phyloP scores from a whole-genome alignment of 2,797 vertebrate species.

The Pelobates cultripes region DNA sequence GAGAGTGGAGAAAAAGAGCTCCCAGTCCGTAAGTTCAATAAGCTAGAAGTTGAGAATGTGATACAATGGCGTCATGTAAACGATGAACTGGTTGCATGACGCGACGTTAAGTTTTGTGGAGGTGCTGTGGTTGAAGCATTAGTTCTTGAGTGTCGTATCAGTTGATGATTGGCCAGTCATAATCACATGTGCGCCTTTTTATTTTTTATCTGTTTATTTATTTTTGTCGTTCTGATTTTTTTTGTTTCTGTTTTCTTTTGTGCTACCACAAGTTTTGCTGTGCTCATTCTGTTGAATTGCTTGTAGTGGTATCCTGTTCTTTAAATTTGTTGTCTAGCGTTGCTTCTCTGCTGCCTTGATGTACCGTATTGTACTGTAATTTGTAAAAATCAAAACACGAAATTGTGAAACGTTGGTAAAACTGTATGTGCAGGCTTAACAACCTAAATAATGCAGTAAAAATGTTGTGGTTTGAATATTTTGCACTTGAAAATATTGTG shows the following conservation, averaged over 20 bases:
- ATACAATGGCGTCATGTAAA: slow-evolving; percentile 84
- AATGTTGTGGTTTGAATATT: slow-evolving; percentile 73
- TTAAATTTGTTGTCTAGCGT: slow-evolving; percentile 62
- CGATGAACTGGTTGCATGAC: slow-evolving; percentile 84
- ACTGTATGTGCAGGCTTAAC: slow-evolving; percentile 60
- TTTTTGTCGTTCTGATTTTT: slow-evolving; percentile 59
- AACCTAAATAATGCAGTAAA: slow-evolving; percentile 58
- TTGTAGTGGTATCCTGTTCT: slow-evolving; percentile 70
- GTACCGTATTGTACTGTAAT: slow-evolving; percentile 71
- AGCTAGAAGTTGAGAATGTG: slow-evolving; percentile 82
- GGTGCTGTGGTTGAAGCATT: slow-evolving; percentile 84
- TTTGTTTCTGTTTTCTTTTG: slow-evolving; percentile 70
- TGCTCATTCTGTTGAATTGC: slow-evolving; percentile 81
- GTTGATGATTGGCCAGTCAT: slow-evolving; percentile 85
- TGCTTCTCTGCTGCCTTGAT: slow-evolving; percentile 78
- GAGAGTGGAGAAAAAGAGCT: slow-evolving; percentile 80
- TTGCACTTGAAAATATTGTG: slow-evolving; percentile 80
- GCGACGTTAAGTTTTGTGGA: slow-evolving; percentile 83
- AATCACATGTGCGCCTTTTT: slow-evolving; percentile 75
- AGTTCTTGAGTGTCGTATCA: slow-evolving; percentile 82
- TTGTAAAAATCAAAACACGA: slow-evolving; percentile 55
- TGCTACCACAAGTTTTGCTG: slow-evolving; percentile 82
- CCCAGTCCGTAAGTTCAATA: slow-evolving; percentile 84
- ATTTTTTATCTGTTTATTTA: not conserved
- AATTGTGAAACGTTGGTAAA: slow-evolving; percentile 71